Conservation (phyloP, 2,888 invertebrate genomes). For the Biston stratarius region DNA sequence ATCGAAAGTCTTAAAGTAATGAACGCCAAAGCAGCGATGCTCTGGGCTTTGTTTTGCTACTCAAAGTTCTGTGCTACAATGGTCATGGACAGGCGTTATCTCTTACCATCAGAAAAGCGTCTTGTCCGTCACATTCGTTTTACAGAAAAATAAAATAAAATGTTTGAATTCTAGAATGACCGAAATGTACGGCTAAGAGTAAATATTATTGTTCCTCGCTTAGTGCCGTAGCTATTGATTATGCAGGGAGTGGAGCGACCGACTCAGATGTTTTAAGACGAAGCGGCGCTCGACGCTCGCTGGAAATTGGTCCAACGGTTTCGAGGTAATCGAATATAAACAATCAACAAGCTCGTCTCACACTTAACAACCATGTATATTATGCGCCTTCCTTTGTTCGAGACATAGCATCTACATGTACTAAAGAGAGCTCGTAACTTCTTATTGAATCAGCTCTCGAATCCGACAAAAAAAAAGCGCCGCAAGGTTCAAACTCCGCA, state of each 20-base stretch:
- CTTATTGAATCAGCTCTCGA: conserved; percentile 75
- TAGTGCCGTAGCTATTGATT: conserved; percentile 53
- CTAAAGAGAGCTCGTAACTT: conserved; percentile 62
- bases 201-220: conserved; percentile 50
- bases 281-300: conserved; percentile 47
- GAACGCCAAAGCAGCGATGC: too few species aligned
- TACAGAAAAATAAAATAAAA: too few species aligned
- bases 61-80: too few species aligned
- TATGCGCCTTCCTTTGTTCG: conserved; percentile 48
- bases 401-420: conserved; percentile 63
- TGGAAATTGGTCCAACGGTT: conserved; percentile 60
- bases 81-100: too few species aligned
- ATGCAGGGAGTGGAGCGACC: conserved; percentile 56
- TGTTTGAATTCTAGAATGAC: conserved; percentile 25
- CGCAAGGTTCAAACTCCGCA: conserved; percentile 71
- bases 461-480: conserved; percentile 65
- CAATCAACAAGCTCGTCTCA: conserved; percentile 61
- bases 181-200: conserved; percentile 35
- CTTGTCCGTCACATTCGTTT: too few species aligned
- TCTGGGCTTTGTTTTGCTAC: too few species aligned
- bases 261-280: conserved; percentile 58
- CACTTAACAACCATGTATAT: conserved; percentile 47
- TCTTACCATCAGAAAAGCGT: too few species aligned
- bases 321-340: conserved; percentile 67
- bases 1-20: too few species aligned